Percentiles rank a stretch among this genome's conserved stretches.
Evolutionary conservation across 2,113 vertebrate species (phyloP).

Genomic region (Macaca nemestrina): DNA sequence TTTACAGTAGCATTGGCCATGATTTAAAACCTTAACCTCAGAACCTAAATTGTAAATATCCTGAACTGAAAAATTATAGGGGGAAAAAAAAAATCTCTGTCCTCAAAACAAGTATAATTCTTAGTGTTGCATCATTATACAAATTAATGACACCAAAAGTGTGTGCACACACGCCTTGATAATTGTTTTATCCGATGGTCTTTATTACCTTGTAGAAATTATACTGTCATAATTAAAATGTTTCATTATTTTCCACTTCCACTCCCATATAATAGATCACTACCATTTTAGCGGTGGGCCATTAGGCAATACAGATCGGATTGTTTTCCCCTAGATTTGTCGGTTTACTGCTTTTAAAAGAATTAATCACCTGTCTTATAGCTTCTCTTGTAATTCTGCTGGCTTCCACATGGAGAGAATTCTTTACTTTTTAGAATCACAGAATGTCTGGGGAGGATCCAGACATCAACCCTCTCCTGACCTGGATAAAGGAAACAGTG

Average conservation of each 20-base stretch:
- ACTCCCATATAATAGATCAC: slow-evolving; percentile 26
- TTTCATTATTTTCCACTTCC: slow-evolving; percentile 53
- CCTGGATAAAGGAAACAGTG: background rate
- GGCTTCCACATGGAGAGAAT: background rate
- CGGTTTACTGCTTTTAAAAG: slow-evolving; percentile 44
- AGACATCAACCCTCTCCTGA: background rate
- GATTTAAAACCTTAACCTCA: slow-evolving; percentile 23
- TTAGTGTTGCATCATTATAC: background rate
- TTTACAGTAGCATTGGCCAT: background rate
- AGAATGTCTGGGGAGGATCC: background rate
- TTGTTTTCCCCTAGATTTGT: slow-evolving; percentile 54
- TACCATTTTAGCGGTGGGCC: slow-evolving; percentile 17
- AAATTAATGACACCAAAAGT: background rate
- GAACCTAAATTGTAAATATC: background rate
- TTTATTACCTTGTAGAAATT: slow-evolving; percentile 60
- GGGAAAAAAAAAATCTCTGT: background rate
- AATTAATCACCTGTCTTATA: slow-evolving; percentile 43
- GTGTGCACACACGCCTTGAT: background rate
- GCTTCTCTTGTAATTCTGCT: slow-evolving; percentile 32
- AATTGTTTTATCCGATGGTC: slow-evolving; percentile 45
- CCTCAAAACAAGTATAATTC: background rate
- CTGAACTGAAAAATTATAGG: background rate
- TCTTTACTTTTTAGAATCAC: slow-evolving; percentile 7
- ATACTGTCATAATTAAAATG: slow-evolving; percentile 59
- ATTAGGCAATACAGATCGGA: slow-evolving; percentile 59